Evolutionary conservation across 2,888 invertebrate genomes (phyloP), one percentile per base, ranked within the genome.

Genomic region (Drosophila silvestris): DNA sequence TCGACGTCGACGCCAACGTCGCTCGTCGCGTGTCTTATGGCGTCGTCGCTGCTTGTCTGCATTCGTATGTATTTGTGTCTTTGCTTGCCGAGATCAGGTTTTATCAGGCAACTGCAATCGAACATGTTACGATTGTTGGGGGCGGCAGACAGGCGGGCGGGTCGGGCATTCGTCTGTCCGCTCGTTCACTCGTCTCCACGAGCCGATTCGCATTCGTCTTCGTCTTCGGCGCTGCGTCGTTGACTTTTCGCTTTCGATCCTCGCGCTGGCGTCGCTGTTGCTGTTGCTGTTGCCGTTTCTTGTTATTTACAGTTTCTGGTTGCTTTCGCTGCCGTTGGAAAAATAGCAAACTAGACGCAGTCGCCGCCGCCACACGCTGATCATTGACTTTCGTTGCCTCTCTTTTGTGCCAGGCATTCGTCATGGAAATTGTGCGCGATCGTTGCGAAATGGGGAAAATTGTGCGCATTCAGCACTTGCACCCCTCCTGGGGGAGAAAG

Each of bases 361-460:
- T 70, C 65, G 74, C 79, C 54, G 77, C 73, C 68, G 77, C 74
- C 68, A 60, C 81, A 63, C 60, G 66, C 90, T 91, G 91, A 91
- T 91, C 91, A 89, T 91, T 91, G 92, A 91, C 92, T 92, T 90
- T 91, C 83, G 82, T 66, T 82, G 79, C 78, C 79, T 88, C 84
- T 77, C 77, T 77, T 90, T 83, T 84, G 79, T 72, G 80, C 77
- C 68, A 76, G 64, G 81, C 86, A 81, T 86, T 87, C 86, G 90
- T 79, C 83, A 89, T 78, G 89, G 72, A 86, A 90, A 85, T 73
- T 87, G 88, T 84, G 85, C 64, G 74, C 74, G 57, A 69, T 74
- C 60, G 60, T 72, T 77, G 79, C 73, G 68, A 82, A 85, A 78
- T 77, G 66, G 60, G 74, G 71, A 74, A 85, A 85, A 80, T 59